Conservation (phyloP, 2,888 invertebrate genomes). For the Polydrusus cervinus region DNA sequence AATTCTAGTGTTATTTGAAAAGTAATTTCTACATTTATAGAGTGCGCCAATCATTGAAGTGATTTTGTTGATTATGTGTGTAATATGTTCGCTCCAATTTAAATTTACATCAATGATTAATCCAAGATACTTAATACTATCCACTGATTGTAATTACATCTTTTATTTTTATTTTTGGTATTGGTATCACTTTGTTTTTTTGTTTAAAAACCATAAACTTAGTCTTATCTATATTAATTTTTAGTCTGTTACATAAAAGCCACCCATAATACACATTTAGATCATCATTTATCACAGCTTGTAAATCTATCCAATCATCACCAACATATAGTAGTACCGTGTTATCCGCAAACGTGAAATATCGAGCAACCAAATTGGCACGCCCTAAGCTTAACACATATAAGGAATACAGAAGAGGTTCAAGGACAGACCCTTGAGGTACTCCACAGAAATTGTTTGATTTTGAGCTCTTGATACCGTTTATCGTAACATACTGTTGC, state of each 20-base stretch:
- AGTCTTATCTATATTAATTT: constrained; percentile 22
- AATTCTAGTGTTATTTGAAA: background rate
- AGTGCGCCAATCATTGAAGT: constrained; percentile 16
- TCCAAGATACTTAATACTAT: constrained; percentile 21
- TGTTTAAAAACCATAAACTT: constrained; percentile 25
- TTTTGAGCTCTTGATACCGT: too few relatives aligned
- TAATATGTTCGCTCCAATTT: constrained; percentile 2
- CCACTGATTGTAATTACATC: constrained; percentile 5
- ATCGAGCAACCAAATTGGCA: background rate
- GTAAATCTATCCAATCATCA: background rate
- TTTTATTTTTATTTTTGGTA: background rate
- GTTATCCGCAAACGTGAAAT: constrained; percentile 25
- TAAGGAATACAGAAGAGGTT: background rate
- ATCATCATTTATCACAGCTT: constrained; percentile 1
- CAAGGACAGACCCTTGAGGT: too few relatives aligned
- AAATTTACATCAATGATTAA: constrained; percentile 14
- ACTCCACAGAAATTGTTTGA: too few relatives aligned
- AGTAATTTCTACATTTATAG: constrained; percentile 5
- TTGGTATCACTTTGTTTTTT: constrained; percentile 8
- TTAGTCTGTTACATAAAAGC: constrained; percentile 20
- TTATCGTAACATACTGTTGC: too few relatives aligned
- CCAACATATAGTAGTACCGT: constrained; percentile 19
- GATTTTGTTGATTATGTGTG: background rate
- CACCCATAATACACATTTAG: constrained; percentile 7
- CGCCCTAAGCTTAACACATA: constrained; percentile 9